A percentile compares a stretch with the other conserved stretches of the same genome.
These are phyloP conservation scores for Rhinopomastus cyanomelas DNA, from an alignment of 2,113 vertebrate genomes.

Conservation along the genomic window DNA sequence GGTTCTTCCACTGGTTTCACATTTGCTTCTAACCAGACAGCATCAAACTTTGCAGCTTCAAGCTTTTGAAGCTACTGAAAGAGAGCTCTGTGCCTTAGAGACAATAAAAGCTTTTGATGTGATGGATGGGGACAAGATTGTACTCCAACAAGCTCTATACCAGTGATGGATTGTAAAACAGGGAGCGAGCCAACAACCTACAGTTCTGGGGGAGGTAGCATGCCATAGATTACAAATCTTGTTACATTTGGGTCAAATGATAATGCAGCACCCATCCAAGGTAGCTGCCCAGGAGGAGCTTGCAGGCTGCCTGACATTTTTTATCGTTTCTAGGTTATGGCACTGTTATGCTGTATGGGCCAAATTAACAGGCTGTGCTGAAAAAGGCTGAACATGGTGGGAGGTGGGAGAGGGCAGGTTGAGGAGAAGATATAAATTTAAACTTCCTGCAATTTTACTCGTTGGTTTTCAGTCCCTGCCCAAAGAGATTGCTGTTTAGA, in stretches of 20 bases:
- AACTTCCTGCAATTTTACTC: not conserved
- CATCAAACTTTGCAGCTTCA: constrained; percentile 27
- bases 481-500: not conserved
- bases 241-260: not conserved
- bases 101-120: not conserved
- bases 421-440: not conserved
- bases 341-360: not conserved
- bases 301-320: not conserved
- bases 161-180: not conserved
- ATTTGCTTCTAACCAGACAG: constrained; percentile 19
- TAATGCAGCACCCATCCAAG: not conserved
- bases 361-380: not conserved
- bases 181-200: not conserved
- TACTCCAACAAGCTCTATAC: not conserved
- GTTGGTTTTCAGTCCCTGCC: not conserved
- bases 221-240: not conserved
- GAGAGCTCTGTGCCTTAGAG: not conserved
- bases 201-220: constrained; percentile 14
- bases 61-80: constrained; percentile 25
- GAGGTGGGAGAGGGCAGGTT: not conserved
- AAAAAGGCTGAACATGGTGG: not conserved
- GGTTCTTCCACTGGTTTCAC: not conserved
- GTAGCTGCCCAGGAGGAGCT: not conserved
- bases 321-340: not conserved
- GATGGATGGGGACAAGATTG: not conserved